phyloP scores from a whole-genome alignment of 37 sponge, comb jelly and placozoan species.

The Halichondria panicea region DNA sequence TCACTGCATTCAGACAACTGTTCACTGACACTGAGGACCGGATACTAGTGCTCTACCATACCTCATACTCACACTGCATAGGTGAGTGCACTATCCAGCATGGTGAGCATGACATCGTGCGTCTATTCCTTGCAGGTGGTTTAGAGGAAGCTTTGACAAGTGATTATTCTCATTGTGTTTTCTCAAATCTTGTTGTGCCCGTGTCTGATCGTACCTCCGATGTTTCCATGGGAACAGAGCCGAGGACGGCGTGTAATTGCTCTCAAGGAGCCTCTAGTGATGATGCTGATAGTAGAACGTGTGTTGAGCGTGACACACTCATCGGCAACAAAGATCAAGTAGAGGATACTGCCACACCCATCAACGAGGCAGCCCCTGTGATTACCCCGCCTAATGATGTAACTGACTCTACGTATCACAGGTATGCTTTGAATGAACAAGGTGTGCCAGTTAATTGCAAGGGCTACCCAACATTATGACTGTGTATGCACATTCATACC shows the following conservation, averaged over 20 bases:
- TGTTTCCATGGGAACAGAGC: too few relatives aligned
- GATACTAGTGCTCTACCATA: conserved; percentile 69
- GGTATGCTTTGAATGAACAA: background rate
- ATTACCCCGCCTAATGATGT: background rate
- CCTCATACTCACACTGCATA: conserved; percentile 53
- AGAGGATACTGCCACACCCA: too few relatives aligned
- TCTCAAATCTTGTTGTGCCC: conserved; percentile 5
- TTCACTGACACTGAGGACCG: conserved; percentile 35
- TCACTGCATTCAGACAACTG: conserved; percentile 25
- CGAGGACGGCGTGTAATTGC: too few relatives aligned
- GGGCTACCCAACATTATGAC: too few relatives aligned
- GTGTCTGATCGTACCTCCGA: background rate
- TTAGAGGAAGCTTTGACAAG: background rate
- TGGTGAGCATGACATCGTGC: background rate
- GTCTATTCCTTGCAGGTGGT: background rate
- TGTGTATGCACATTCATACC: too few relatives aligned
- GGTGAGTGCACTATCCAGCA: conserved; percentile 20
- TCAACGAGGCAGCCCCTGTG: background rate
- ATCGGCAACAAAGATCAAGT: too few relatives aligned
- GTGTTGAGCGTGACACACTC: too few relatives aligned
- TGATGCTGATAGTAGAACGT: too few relatives aligned
- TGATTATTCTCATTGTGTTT: conserved; percentile 5
- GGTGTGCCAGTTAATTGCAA: background rate
- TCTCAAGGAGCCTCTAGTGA: too few relatives aligned
- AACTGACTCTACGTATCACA: background rate